These are phyloP conservation scores for Pitta sordida DNA, from an alignment of 2,113 vertebrate species.

Conservation along the genomic window DNA sequence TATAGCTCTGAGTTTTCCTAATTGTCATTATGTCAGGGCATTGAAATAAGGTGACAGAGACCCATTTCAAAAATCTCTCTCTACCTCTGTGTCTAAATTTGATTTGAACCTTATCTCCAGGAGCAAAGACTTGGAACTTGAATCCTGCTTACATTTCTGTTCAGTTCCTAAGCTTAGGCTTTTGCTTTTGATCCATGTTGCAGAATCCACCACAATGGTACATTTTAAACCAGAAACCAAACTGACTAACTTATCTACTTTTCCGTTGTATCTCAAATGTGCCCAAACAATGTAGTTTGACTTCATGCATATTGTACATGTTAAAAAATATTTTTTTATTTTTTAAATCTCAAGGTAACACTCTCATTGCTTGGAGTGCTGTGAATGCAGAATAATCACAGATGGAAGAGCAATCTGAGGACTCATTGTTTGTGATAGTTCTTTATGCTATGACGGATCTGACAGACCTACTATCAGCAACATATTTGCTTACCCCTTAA, in stretches of 20 bases:
- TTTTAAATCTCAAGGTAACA: not conserved
- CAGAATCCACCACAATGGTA: not conserved
- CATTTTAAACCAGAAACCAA: not conserved
- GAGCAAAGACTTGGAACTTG: not conserved
- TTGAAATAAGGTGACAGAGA: not conserved
- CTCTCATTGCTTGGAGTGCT: not conserved
- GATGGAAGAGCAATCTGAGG: not conserved
- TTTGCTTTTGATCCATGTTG: not conserved
- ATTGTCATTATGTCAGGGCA: not conserved
- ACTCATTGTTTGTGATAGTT: not conserved
- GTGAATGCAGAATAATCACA: not conserved
- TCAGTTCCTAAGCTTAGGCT: not conserved
- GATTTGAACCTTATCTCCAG: not conserved
- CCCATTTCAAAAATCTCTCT: not conserved
- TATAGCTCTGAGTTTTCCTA: not conserved
- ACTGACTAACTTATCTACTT: not conserved
- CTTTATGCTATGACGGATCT: not conserved
- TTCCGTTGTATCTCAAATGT: not conserved
- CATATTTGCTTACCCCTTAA: not conserved
- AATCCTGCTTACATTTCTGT: not conserved
- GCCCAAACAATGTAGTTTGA: not conserved
- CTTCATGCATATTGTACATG: not conserved
- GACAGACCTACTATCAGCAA: not conserved
- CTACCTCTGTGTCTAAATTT: not conserved
- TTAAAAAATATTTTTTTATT: rapidly evolving